Base-by-base conservation (phyloP, 1,140 invertebrate genomes). In the Aleiodes sp. region DNA sequence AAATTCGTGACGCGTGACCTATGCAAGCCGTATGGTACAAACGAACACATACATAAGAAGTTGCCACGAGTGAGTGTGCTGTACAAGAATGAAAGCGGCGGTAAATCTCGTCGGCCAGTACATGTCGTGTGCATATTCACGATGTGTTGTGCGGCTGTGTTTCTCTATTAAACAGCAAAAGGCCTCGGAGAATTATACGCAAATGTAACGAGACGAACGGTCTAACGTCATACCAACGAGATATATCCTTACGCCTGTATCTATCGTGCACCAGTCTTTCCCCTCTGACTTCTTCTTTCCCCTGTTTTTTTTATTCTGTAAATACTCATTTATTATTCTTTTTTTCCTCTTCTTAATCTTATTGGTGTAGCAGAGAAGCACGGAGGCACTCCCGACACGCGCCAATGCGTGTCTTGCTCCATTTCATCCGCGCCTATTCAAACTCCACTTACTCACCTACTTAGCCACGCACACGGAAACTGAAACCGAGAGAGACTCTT, bases 331-430 rank as follows among this genome's bases (percentile, higher is more conserved):
- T 24, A 52, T 52, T 21, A 52, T 52, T 52, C 26, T 52, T 52
- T 7, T 52, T 52, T 52, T 52, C 39, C 21, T 52, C 26, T 52
- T 52, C 31, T n/a, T n/a, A 35, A 10, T 35, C 10, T 4, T 10
- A 35, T 35, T 52, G 46, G 16, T 9, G 6, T 21, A 9, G 26
- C 14, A 60, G 21, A 46, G 21, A 43, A 19, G 10, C 65, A 43
- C 28, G 60, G 64, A 76, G 76, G 80, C 81, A 83, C 82, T 78
- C 82, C 81, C 82, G 84, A 85, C 82, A 84, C 82, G 83, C 83
- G 82, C 79, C 81, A 84, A 81, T 84, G 82, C 82, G 74, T 80
- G 82, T 84, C 78, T 84, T 83, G 84, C 82, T 85, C 82, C 82
- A 84, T 84, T 86, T 84, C 81, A 80, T 83, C 75, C 75, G 79